Percentiles rank a stretch among this genome's conserved stretches.
These are phyloP conservation scores for Lepidurus packardi DNA, from an alignment of 1,140 invertebrate genomes.

Conservation along the genomic window DNA sequence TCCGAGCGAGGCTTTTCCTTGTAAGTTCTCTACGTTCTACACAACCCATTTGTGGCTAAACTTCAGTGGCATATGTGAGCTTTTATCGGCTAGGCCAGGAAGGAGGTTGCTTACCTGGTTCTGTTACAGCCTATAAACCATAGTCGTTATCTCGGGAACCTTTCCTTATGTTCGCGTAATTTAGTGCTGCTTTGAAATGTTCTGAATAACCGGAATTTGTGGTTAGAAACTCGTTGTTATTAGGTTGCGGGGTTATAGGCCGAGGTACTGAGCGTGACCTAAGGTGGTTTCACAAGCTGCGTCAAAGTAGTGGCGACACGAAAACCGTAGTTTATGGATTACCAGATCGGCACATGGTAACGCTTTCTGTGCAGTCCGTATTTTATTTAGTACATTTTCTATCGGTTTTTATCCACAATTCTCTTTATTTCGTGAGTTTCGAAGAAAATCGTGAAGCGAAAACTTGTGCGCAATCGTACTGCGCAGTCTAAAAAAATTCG, in stretches of 20 bases:
- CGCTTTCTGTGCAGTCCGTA: background rate
- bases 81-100: background rate
- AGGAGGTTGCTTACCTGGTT: background rate
- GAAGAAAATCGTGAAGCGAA: too few species aligned
- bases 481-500: too few species aligned
- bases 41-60: background rate
- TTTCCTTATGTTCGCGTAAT: background rate
- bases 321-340: background rate
- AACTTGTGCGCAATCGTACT: too few species aligned
- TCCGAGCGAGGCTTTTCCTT: background rate
- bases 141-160: too few species aligned
- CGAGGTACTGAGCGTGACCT: background rate
- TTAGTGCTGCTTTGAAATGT: background rate
- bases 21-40: background rate
- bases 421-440: too few species aligned
- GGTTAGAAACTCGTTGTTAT: too few species aligned
- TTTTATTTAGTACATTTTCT: background rate
- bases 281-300: background rate
- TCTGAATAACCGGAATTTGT: background rate
- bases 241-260: background rate
- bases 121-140: too few species aligned
- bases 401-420: background rate
- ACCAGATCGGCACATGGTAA: constrained; percentile 8
- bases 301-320: constrained; percentile 17
- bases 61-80: background rate